phyloP scores from a whole-genome alignment of 2,113 vertebrate species.

The Atherinomorus stipes region DNA sequence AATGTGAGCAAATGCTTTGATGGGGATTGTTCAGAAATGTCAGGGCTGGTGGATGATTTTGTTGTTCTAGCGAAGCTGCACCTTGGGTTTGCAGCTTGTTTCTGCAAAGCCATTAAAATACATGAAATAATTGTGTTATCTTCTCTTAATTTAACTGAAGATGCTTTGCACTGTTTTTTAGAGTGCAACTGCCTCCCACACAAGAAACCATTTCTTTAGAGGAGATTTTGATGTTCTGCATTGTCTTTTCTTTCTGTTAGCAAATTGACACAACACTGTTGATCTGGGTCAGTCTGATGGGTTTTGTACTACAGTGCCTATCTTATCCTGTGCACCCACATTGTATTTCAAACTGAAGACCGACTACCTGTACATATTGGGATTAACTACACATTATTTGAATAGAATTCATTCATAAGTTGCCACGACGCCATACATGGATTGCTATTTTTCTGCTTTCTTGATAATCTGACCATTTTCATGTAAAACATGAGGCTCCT shows the following conservation, averaged over 20 bases:
- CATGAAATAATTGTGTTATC: slow-evolving; percentile 10
- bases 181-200: slow-evolving; percentile 36
- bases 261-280: slow-evolving; percentile 39
- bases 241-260: slow-evolving; percentile 22
- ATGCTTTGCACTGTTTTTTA: slow-evolving; percentile 6
- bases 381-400: slow-evolving; percentile 11
- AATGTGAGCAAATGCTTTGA: slow-evolving; percentile 4
- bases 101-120: slow-evolving; percentile 27
- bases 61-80: slow-evolving; percentile 12
- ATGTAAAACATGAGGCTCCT: not conserved
- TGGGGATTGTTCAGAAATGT: slow-evolving; percentile 18
- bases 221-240: slow-evolving; percentile 23
- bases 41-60: slow-evolving; percentile 3
- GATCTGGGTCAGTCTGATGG: slow-evolving; percentile 35
- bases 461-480: not conserved
- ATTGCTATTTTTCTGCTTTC: not conserved
- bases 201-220: slow-evolving; percentile 35
- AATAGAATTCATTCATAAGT: slow-evolving; percentile 10
- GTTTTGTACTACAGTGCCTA: slow-evolving; percentile 49
- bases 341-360: slow-evolving; percentile 4
- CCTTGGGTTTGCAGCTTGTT: slow-evolving; percentile 13
- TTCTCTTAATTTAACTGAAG: slow-evolving; percentile 14
- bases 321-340: slow-evolving; percentile 48
- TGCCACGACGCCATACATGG: not conserved
- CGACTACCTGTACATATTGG: slow-evolving; percentile 19